These are phyloP conservation scores for Melinopterus prodromus DNA, from an alignment of 2,888 invertebrate species.

Conservation along the genomic window DNA sequence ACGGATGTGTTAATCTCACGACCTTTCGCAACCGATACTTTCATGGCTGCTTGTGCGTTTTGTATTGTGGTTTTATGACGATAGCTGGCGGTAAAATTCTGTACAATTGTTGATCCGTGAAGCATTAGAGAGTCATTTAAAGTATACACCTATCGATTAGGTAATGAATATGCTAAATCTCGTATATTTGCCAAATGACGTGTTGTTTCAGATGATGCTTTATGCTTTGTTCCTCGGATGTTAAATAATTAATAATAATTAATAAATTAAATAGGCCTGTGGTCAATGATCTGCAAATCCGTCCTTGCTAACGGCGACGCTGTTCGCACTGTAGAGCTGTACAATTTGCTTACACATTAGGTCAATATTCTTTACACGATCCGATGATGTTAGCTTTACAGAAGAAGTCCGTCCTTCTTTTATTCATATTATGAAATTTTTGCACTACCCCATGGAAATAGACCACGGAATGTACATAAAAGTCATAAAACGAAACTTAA, in stretches of 20 bases:
- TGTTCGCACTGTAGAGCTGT: too few species aligned
- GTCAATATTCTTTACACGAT: too few species aligned
- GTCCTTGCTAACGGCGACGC: neutral
- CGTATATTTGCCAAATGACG: neutral
- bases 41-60: neutral
- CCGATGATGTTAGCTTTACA: too few species aligned
- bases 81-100: neutral
- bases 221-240: neutral
- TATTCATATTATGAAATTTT: too few species aligned
- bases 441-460: too few species aligned
- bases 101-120: neutral
- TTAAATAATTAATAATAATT: too few species aligned
- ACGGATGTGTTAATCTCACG: neutral
- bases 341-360: too few species aligned
- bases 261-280: neutral
- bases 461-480: too few species aligned
- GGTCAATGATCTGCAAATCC: neutral
- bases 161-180: neutral
- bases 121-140: neutral
- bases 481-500: too few species aligned
- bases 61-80: slow-evolving; percentile 4
- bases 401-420: too few species aligned
- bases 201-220: neutral
- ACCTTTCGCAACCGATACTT: neutral
- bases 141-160: neutral